Evolutionary conservation across 2,888 invertebrate genomes (phyloP), one percentile per base, ranked within the genome.

Genomic region (Leucophenga maculata): DNA sequence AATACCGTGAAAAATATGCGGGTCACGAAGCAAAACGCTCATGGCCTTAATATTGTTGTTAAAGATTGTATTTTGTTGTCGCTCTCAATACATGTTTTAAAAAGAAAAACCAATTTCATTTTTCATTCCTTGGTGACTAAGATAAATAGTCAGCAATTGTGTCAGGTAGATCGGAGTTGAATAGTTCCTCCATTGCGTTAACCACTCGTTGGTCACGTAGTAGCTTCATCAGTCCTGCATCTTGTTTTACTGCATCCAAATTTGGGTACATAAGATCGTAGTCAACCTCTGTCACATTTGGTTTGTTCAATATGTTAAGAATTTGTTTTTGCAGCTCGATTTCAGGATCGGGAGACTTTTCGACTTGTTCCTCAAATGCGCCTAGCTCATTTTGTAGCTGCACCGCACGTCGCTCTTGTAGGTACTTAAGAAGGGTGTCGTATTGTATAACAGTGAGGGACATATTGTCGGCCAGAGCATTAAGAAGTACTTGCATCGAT

Each of bases 401-500:
- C 59, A 93, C 89, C 76, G 94, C 93, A 46, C 93, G 91, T 71
- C 93, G 92, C 76, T 94, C 93, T 89, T 94, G 91, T 44, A 95
- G 88, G 85, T 94, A 94, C 68, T 90, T 86, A 14, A 96, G 91
- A 13, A 96, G 90, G 74, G 93, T 92, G 78, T 96, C 95, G 76
- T 95, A 95, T 86, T 96, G 95, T 18, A 93, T 84, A 0, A 93
- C 93, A 0, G 94, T 94, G 54, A 96, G 88, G 14, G 93, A 92
- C 65, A 94, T 91, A 80, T 95, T 96, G 83, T 96, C 95, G 0
- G 95, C 94, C 55, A 97, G 89, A 84, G 96, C 91, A 70, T 95
- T 95, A 1, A 97, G 88, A 50, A 96, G 87, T 67, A 92, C 91
- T 85, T 92, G 93, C 66, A 94, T 91, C 0, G 92, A 90, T 76